Percentiles rank a stretch among this genome's conserved stretches.
Conservation (phyloP, 2,888 invertebrate genomes). For the Parnassius mnemosyne region DNA sequence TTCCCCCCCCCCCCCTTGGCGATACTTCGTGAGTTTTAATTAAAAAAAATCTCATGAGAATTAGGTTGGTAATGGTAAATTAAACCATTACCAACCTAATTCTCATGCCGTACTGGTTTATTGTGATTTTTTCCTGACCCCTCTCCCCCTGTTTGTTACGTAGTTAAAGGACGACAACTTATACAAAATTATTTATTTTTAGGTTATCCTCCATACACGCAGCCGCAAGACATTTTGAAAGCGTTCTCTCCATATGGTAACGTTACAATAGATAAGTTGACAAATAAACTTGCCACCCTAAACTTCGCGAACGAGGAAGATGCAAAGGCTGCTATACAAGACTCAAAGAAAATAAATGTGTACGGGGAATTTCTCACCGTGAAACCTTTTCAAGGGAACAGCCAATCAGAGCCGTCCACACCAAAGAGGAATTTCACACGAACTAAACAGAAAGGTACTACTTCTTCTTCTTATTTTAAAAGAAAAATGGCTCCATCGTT, state of each 20-base stretch:
- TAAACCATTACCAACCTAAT: no score
- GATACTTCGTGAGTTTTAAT: no score
- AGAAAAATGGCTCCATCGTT: no score
- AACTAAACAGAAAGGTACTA: constrained; percentile 2
- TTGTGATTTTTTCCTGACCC: no score
- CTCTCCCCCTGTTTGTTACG: no score
- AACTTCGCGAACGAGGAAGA: constrained; percentile 36
- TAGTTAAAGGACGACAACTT: no score
- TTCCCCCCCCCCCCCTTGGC: no score
- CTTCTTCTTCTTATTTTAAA: no score
- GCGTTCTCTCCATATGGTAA: constrained; percentile 48
- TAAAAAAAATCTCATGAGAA: no score
- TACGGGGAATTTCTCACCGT: constrained; percentile 56
- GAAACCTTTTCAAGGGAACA: constrained; percentile 33
- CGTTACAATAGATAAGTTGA: constrained; percentile 43
- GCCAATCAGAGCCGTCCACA: constrained; percentile 14
- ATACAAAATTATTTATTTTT: constrained; percentile 23
- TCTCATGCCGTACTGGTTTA: no score
- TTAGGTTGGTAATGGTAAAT: no score
- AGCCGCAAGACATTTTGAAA: constrained; percentile 48
- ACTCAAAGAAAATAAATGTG: constrained; percentile 41
- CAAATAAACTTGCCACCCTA: constrained; percentile 39
- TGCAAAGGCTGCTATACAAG: constrained; percentile 40
- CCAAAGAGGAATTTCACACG: constrained; percentile 33
- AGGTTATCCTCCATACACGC: constrained; percentile 60